Evolutionary conservation across 2,113 vertebrate species (phyloP), one percentile per base, ranked within the genome.

Genomic region (Pseudois nayaur): DNA sequence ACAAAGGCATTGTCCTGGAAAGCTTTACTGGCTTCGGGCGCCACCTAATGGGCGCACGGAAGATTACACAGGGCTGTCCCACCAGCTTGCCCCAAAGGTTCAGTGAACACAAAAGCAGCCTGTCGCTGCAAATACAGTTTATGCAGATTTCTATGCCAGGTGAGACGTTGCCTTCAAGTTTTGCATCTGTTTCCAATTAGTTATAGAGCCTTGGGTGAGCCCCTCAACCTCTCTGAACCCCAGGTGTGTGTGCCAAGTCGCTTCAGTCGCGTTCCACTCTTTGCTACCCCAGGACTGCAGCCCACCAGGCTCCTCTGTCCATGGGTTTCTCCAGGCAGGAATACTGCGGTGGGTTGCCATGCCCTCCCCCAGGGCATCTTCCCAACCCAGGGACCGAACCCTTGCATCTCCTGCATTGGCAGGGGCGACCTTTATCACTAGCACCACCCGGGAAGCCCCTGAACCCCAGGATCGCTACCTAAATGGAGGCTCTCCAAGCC

Each of bases 1-100:
- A 52, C 84, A 50, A 64, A 94, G 82, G 67, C 96, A 91, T 97
- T 96, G 97, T 97, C 62, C 83, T n/a, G 88, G 29, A 64, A 55
- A 23, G 76, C 97, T 97, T 88, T 93, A 76, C 33, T 87, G 71
- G 94, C 33, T 36, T 79, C 83, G 5, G 43, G 78, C 55, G 57
- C 97, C 98, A 89, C 93, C 98, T 97, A 57, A 3, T 13, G 97
- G 93, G 6, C 1, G 59, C 0, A 1, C 23, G 45, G 71, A 2
- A 52, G 89, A 43, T 95, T 74, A 43, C 89, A 86, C 10, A 62
- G 13, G 40, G 27, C 83, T 81, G 67, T 36, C 6, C 9, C 3
- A 14, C n/a, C 33, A 5, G 14, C 23, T 8, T 6, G 4, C 8
- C 4, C 33, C 25, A 57, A 0, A 16, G 2, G 36, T 54, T 17